Conservation (phyloP, 2,888 invertebrate genomes). For the Parapristionchus giblindavisi region DNA sequence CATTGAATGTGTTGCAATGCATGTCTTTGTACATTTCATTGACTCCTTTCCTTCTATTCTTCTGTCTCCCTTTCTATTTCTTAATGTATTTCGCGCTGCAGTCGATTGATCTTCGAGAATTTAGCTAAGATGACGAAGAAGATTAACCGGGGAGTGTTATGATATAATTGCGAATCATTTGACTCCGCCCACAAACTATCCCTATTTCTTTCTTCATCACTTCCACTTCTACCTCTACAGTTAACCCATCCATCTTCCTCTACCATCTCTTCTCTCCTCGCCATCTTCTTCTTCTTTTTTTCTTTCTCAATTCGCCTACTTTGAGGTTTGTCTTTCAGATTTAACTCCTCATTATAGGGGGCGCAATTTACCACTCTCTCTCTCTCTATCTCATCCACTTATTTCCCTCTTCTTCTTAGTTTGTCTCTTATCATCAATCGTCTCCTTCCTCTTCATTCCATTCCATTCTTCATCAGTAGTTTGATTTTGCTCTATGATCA, state of each 20-base stretch:
- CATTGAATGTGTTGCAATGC: constrained; percentile 1
- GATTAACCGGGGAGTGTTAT: not conserved
- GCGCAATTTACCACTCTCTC: no score
- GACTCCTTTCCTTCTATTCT: not conserved
- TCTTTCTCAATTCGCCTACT: not conserved
- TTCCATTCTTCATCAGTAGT: not conserved
- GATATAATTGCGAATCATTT: not conserved
- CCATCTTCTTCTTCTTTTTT: not conserved
- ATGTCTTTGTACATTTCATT: not conserved
- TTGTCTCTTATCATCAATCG: constrained; percentile 3
- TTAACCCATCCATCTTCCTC: not conserved
- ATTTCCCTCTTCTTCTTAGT: not conserved
- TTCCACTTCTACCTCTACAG: not conserved
- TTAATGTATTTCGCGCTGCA: no score
- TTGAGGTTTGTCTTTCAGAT: constrained; percentile 20
- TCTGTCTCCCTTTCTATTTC: not conserved
- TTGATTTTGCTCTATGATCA: no score
- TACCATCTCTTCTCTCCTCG: constrained; percentile 1
- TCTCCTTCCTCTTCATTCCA: not conserved
- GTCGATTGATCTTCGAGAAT: no score
- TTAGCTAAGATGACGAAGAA: no score
- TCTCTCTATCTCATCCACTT: no score
- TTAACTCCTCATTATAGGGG: not conserved
- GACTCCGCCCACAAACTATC: not conserved
- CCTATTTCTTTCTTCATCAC: not conserved